phyloP scores from a whole-genome alignment of 1,140 invertebrate genomes.

The Papilio polytes region DNA sequence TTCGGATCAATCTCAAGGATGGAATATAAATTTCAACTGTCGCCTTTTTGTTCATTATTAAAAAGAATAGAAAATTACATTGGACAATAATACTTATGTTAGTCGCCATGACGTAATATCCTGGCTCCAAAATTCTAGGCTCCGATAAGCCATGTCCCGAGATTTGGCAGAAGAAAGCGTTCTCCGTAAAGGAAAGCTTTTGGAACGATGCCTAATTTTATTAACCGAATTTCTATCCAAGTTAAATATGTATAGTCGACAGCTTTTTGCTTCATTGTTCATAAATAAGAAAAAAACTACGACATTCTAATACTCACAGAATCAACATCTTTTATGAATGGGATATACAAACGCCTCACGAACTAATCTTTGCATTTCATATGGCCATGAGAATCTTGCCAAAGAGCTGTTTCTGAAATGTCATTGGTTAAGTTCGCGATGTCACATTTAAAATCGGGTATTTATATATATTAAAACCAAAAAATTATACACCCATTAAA shows the following conservation, averaged over 20 bases:
- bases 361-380: neutral
- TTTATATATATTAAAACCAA: neutral
- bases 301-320: neutral
- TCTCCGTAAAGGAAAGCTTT: constrained; percentile 6
- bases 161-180: constrained; percentile 17
- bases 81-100: neutral
- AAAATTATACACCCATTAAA: neutral
- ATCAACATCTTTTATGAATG: neutral
- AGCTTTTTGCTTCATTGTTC: neutral
- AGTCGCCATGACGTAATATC: neutral
- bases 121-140: constrained; percentile 14
- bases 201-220: constrained; percentile 29
- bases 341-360: neutral
- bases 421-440: neutral
- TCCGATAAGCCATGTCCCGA: constrained; percentile 8
- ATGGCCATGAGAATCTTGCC: neutral
- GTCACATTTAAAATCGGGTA: neutral
- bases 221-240: constrained; percentile 8
- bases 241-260: neutral
- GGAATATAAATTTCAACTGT: no score
- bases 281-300: neutral
- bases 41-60: no score
- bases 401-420: neutral
- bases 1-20: no score
- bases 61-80: neutral